phyloP scores from a whole-genome alignment of 2,797 vertebrate species.

The Lindbergichthys nudifrons region DNA sequence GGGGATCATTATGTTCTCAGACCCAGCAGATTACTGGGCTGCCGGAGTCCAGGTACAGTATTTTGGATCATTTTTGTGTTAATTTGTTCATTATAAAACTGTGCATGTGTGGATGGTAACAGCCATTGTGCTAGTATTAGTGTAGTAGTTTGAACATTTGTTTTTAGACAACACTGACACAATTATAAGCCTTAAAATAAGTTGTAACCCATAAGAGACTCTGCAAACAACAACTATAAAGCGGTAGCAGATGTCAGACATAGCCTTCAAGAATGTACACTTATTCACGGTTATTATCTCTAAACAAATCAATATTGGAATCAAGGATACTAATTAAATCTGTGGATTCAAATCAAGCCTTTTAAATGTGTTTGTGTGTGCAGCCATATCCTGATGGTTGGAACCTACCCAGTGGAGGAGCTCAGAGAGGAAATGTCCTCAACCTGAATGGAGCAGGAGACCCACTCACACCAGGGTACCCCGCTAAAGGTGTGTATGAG shows the following conservation, averaged over 20 bases:
- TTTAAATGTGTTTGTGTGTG: constrained; percentile 33
- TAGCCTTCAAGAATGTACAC: not conserved
- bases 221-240: not conserved
- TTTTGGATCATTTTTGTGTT: not conserved
- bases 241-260: not conserved
- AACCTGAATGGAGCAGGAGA: constrained; percentile 96
- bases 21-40: constrained; percentile 93
- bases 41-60: constrained; percentile 79
- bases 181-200: not conserved
- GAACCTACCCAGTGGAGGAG: constrained; percentile 93
- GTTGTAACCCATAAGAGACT: not conserved
- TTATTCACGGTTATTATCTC: not conserved
- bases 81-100: not conserved
- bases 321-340: not conserved
- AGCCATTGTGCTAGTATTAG: not conserved
- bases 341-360: not conserved
- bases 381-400: constrained; percentile 92
- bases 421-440: constrained; percentile 94
- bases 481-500: constrained; percentile 89
- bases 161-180: not conserved
- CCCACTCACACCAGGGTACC: constrained; percentile 96
- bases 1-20: constrained; percentile 94
- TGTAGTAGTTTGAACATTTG: not conserved
- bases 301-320: not conserved
- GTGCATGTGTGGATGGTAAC: not conserved